phyloP scores from a whole-genome alignment of 2,797 vertebrate genomes.

The Liasis olivaceus region DNA sequence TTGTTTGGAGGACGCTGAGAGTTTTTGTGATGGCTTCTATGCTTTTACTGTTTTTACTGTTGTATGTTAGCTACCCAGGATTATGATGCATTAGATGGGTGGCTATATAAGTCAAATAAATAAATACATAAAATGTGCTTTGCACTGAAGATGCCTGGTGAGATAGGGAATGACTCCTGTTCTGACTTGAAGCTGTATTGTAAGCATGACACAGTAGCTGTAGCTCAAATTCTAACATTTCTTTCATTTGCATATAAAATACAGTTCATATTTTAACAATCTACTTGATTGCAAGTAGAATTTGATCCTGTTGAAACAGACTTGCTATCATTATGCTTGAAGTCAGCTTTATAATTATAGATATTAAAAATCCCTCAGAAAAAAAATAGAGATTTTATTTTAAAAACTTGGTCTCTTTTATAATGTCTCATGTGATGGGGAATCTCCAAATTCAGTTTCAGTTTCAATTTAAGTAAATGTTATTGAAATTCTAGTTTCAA shows the following conservation, averaged over 20 bases:
- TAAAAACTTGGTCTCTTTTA: not conserved
- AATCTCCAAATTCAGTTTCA: not conserved
- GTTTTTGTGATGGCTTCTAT: not conserved
- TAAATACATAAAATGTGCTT: not conserved
- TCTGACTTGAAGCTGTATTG: not conserved
- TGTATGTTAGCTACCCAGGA: not conserved
- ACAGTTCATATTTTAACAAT: not conserved
- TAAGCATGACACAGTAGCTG: not conserved
- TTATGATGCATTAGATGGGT: not conserved
- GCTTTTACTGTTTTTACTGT: not conserved
- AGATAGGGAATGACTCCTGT: not conserved
- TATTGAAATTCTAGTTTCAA: not conserved
- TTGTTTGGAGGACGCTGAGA: not conserved
- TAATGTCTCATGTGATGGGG: not conserved
- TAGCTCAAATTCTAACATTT: not conserved
- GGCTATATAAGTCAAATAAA: not conserved
- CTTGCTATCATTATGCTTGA: not conserved
- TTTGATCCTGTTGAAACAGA: not conserved
- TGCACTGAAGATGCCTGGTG: not conserved
- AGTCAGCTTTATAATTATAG: not conserved
- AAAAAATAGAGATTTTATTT: not conserved
- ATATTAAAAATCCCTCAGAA: not conserved
- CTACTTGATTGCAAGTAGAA: not conserved
- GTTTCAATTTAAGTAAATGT: not conserved
- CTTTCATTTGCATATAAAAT: not conserved